Conservation (phyloP, 2,888 invertebrate genomes). For the Standfussiana lucernea region DNA sequence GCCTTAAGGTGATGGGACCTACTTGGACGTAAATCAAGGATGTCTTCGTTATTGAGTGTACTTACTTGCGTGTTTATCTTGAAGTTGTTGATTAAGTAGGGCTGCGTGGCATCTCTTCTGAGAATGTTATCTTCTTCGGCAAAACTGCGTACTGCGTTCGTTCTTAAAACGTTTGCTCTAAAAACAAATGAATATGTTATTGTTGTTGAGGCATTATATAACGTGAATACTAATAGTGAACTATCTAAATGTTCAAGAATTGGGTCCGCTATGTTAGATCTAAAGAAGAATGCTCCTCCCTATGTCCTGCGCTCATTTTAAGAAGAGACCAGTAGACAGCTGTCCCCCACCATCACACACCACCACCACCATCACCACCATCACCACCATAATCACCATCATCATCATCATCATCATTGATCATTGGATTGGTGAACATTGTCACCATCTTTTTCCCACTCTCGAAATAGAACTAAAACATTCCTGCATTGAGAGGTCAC, state of each 20-base stretch:
- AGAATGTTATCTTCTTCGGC: background rate
- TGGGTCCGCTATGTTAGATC: background rate
- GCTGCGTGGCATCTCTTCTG: background rate
- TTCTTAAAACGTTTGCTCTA: background rate
- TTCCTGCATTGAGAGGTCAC: too few relatives aligned
- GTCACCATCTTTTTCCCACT: too few relatives aligned
- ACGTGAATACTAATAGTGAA: background rate
- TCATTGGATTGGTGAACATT: too few relatives aligned
- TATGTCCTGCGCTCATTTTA: background rate
- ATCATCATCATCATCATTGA: too few relatives aligned
- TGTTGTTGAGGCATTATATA: background rate
- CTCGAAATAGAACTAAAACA: too few relatives aligned
- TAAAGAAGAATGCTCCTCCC: background rate
- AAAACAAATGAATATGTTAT: background rate
- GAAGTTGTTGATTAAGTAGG: background rate
- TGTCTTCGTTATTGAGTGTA: conserved; percentile 16
- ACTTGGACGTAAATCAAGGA: conserved; percentile 52
- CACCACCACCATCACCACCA: too few relatives aligned
- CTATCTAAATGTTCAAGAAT: background rate
- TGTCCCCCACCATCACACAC: too few relatives aligned
- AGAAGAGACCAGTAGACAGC: too few relatives aligned
- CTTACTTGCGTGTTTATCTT: conserved; percentile 16
- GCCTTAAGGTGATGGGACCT: conserved; percentile 37
- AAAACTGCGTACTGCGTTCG: background rate
- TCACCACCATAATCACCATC: too few relatives aligned